Base-by-base conservation (phyloP, 2,113 vertebrate species). In the Boulengeromyrus knoepffleri region DNA sequence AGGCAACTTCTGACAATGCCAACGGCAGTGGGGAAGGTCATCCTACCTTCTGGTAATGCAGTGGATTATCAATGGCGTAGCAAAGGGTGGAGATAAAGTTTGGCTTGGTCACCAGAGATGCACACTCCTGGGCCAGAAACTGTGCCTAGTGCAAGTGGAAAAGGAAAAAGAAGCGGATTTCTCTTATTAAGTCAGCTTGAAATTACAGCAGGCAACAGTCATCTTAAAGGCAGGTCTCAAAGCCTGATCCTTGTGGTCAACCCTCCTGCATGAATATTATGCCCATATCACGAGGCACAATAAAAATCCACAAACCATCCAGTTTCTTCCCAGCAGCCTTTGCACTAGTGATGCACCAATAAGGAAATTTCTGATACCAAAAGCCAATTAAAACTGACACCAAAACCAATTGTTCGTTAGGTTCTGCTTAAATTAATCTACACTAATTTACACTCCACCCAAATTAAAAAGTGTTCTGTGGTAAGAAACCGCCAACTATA, bases 111-210 rank as follows among this genome's bases (percentile, higher is more conserved):
- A 99, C 99, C 95, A 99, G 96, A 88, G 97, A 98, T 74, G 98
- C 97, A 96, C 98, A 99, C 98, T 99, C 98, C 96, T 99, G 99
- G 95, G 99, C 99, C 97, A 99, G 96, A 99, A 99, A 99, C 91
- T 99, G 99, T 95, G 98, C 99, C 98, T 99, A 96, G 83, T 90
- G 91, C 89, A 94, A 93, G 91, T 88, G 91, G 89, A 88, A 91
- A 90, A 94, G 56, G 70, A 62, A 42, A 39, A 47, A 27, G 24
- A 74, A 89, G 47, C 17, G 0, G 6, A 74, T 19, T 74, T 36
- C 39, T 50, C 4, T 46, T n/a, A 74, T 46, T n/a, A 74, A 39
- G 31, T 77, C 10, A 39, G 10, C 15, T 42, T 17, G 31, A 77
- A 36, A 77, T 62, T 58, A 46, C 24, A 85, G 84, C 83, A 85